Base-by-base conservation (phyloP, 2,888 invertebrate genomes). In the Microdon myrmicae region DNA sequence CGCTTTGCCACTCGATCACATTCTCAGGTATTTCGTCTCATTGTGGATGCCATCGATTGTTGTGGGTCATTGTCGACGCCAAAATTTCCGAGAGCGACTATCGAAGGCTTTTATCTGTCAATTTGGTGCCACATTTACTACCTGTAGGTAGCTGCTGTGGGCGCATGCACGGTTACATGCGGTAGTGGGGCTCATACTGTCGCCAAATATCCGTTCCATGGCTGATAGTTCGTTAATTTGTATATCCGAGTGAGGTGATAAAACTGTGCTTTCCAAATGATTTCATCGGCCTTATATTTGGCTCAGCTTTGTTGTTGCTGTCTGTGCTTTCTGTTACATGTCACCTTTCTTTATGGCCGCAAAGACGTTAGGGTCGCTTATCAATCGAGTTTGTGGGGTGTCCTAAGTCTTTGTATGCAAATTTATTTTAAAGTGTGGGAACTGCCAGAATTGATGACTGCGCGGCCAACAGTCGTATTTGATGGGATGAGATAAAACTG, bases 11-110 rank as follows among this genome's bases (percentile, higher is more conserved):
- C 28, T 17, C 41, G 12, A 39, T 59, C 13, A 29, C 32, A 44
- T 51, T 34, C 25, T 8, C 26, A 51, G 51, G 44, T 58, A 44
- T 26, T 49, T 39, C 45, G 39, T 58, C 51, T 39, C 44, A 13
- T 34, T 28, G 39, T 38, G 51, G 51, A 51, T 58, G 28, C 10
- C 49, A 44, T 44, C 32, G 10, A 23, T 29, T 28, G 20, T n/a
- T 45, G 28, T 32, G 12, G 31, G 38, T 31, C 39, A 22, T 23
- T 41, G 41, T 37, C 23, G 13, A 43, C 31, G 26, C 16, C 12
- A 38, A 38, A 38, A 17, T 25, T 20, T 25, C 10, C n/a, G 8
- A 38, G 23, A 37, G n/a, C n/a, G 14, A 17, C 16, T 7, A 20
- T 25, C 19, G 23, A 23, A 8, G 16, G 20, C 17, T 34, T 17